Evolutionary conservation across 2,888 invertebrate species (phyloP), one percentile per base, ranked within the genome.

Genomic region (Trichogramma dendrolimi): DNA sequence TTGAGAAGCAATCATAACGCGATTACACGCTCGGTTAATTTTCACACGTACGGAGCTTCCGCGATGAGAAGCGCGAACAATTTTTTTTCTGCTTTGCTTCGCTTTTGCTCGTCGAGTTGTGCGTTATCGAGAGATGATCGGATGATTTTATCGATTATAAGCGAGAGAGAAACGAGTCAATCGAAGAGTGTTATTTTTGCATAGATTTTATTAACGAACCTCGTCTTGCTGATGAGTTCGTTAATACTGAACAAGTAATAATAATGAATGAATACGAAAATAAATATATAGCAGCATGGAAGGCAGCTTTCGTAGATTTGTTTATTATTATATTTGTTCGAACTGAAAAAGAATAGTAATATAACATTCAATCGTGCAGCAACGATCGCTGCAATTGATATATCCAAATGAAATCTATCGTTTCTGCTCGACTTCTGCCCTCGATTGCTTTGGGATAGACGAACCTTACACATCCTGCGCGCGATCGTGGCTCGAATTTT

Each of bases 1-100:
- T 14, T 41, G 7, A 41, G 11, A 1, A 27, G 8, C 40, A 41
- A 55, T 60, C 51, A 42, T 51, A 61, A 61, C 42, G 55, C 8
- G 27, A 56, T 56, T 52, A 60, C 44, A n/a, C 46, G 46, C 27
- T 10, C 40, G 51, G 52, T 61, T 61, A 56, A 52, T 55, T 51
- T 60, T 61, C 10, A 46, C 10, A n/a, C 7, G 44, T 27, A 47
- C 41, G n/a, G 47, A 4, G 27, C 5, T 27, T 27, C 3, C 27
- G 27, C 27, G 27, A 27, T 2, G 27, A 27, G 27, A 27, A 27
- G 3, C 27, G 27, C 27, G 27, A 27, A 27, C 27, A 2, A 27
- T 27, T 27, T 27, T 27, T 2, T 27, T 27, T 27, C 2, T 1
- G 14, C 14, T 27, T 27, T 27, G 27, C 14, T 2, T 14, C 14